A percentile compares a stretch with the other conserved stretches of the same genome.
Evolutionary conservation across 2,888 invertebrate species (phyloP).

Genomic region (Hirtodrosophila trivittata): DNA sequence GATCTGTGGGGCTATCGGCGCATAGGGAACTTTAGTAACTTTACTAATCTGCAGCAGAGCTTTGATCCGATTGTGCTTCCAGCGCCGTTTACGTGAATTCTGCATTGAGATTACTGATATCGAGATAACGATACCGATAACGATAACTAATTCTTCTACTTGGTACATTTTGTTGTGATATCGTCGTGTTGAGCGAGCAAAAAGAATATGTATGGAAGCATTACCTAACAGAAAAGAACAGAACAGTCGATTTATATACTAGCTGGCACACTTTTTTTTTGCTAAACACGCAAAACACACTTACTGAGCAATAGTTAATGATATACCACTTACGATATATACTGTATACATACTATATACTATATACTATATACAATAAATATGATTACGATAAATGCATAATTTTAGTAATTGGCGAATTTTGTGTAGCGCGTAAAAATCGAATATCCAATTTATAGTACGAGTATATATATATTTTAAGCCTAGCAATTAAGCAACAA

Average conservation of each 20-base stretch:
- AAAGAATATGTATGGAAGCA: slow-evolving; percentile 46
- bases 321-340: slow-evolving; percentile 53
- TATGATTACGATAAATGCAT: slow-evolving; percentile 53
- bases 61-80: slow-evolving; percentile 86
- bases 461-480: slow-evolving; percentile 63
- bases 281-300: slow-evolving; percentile 72
- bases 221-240: slow-evolving; percentile 14
- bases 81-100: slow-evolving; percentile 83
- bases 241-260: slow-evolving; percentile 35
- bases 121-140: no score
- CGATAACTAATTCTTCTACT: slow-evolving; percentile 73
- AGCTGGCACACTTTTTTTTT: slow-evolving; percentile 62
- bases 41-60: slow-evolving; percentile 83
- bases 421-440: slow-evolving; percentile 71
- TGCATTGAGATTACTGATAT: slow-evolving; percentile 48
- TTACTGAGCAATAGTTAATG: slow-evolving; percentile 75
- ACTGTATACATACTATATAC: slow-evolving; percentile 29
- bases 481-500: slow-evolving; percentile 57
- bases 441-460: slow-evolving; percentile 76
- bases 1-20: slow-evolving; percentile 91
- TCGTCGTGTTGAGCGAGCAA: slow-evolving; percentile 78
- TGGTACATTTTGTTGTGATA: slow-evolving; percentile 80
- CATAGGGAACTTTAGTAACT: slow-evolving; percentile 86
- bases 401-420: slow-evolving; percentile 79
- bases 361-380: slow-evolving; percentile 2